Conservation (phyloP, 2,888 invertebrate species). For the Andrena bicolor region DNA sequence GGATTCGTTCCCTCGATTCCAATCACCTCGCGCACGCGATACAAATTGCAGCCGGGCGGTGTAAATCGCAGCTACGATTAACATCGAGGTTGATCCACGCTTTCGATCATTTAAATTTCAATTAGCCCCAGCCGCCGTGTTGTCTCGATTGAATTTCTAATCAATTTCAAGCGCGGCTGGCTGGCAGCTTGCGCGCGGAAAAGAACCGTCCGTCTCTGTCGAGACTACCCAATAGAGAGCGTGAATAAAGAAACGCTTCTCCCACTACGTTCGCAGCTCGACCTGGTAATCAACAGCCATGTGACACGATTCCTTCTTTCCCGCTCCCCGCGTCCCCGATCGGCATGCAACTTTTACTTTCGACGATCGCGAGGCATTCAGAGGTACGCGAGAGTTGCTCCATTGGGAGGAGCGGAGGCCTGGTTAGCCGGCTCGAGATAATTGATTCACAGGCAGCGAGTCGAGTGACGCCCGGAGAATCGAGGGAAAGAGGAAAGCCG, state of each 20-base stretch:
- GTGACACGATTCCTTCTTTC: background rate
- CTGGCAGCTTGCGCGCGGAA: background rate
- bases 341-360: constrained; percentile 33
- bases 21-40: background rate
- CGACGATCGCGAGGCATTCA: constrained; percentile 4
- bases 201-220: background rate
- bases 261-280: constrained; percentile 15
- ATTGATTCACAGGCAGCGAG: constrained; percentile 53
- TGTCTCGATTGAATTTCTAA: background rate
- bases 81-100: constrained; percentile 13
- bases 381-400: background rate
- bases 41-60: constrained; percentile 19
- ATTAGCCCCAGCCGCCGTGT: constrained; percentile 2
- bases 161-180: background rate
- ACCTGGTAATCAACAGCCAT: constrained; percentile 5
- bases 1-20: background rate
- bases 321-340: background rate
- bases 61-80: constrained; percentile 20
- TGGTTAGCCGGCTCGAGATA: constrained; percentile 42
- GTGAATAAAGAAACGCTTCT: background rate
- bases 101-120: constrained; percentile 28
- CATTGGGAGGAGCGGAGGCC: constrained; percentile 34
- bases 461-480: constrained; percentile 42
- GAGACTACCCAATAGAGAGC: background rate
- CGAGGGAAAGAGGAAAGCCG: constrained; percentile 24